Conservation (phyloP, 2,888 invertebrate species). For the Tinea trinotella region DNA sequence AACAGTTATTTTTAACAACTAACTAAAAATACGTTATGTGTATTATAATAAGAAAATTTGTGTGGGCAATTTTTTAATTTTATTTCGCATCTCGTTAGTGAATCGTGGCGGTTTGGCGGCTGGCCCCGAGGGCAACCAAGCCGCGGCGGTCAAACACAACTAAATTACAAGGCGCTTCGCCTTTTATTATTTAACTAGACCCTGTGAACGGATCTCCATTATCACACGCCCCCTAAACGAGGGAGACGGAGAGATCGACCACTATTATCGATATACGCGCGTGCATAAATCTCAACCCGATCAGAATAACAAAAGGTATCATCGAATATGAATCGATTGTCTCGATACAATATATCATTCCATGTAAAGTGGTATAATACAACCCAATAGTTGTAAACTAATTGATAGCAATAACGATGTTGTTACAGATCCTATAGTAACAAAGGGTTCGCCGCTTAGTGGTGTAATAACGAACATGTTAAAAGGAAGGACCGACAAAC, state of each 20-base stretch:
- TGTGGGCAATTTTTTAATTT: slow-evolving; percentile 46
- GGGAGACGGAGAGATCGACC: slow-evolving; percentile 31
- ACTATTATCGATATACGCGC: slow-evolving; percentile 20
- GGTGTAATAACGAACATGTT: slow-evolving; percentile 67
- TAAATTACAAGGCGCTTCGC: slow-evolving; percentile 56
- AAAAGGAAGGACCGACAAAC: slow-evolving; percentile 67
- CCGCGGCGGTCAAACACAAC: slow-evolving; percentile 56
- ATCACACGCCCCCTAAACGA: slow-evolving; percentile 45
- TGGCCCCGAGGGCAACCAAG: slow-evolving; percentile 35
- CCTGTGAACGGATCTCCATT: slow-evolving; percentile 54
- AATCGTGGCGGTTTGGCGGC: slow-evolving; percentile 46
- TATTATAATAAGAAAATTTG: slow-evolving; percentile 29
- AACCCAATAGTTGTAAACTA: slow-evolving; percentile 35
- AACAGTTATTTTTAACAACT: background rate
- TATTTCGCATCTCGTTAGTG: slow-evolving; percentile 51
- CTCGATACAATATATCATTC: background rate
- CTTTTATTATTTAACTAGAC: slow-evolving; percentile 67
- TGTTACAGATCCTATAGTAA: slow-evolving; percentile 36
- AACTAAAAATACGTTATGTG: background rate
- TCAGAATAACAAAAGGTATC: slow-evolving; percentile 35
- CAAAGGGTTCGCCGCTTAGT: slow-evolving; percentile 53
- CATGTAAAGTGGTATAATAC: background rate
- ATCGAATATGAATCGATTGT: background rate
- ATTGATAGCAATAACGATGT: slow-evolving; percentile 66
- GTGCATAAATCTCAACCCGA: slow-evolving; percentile 26